Percentiles rank a stretch among this genome's conserved stretches.
Evolutionary conservation across 2,797 vertebrate species (phyloP).

Genomic region (Ctenochaetus hawaiiensis): DNA sequence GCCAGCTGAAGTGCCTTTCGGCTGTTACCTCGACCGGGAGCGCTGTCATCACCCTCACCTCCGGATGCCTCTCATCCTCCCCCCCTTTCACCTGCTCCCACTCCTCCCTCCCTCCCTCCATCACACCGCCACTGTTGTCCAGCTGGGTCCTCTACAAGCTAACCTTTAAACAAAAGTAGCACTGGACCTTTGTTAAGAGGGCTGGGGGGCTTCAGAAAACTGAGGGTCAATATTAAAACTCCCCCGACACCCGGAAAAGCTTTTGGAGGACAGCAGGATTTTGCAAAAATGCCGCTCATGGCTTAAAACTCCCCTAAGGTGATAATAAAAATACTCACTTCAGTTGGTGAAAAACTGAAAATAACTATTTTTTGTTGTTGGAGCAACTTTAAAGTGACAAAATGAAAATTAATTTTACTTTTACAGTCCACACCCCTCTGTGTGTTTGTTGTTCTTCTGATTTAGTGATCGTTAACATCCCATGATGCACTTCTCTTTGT

Average conservation of each 20-base stretch:
- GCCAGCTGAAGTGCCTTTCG: slow-evolving; percentile 58
- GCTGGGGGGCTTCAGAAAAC: slow-evolving; percentile 6
- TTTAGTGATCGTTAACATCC: not conserved
- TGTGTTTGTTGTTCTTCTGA: no score
- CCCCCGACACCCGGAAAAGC: not conserved
- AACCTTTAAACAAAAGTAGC: slow-evolving; percentile 52
- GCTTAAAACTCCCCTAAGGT: not conserved
- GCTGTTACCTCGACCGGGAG: slow-evolving; percentile 29
- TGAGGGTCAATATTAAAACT: slow-evolving; percentile 5
- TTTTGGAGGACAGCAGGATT: not conserved
- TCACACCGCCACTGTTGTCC: slow-evolving; percentile 25
- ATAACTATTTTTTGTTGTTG: not conserved
- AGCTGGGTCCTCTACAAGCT: slow-evolving; percentile 25
- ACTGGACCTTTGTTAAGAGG: slow-evolving; percentile 46
- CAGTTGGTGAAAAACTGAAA: not conserved
- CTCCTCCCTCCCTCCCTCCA: slow-evolving; percentile 31
- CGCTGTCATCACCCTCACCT: slow-evolving; percentile 56
- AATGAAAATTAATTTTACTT: not conserved
- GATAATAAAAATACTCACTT: no score
- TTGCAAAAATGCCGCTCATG: slow-evolving; percentile 4
- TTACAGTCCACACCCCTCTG: not conserved
- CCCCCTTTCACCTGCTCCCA: slow-evolving; percentile 36
- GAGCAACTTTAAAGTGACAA: not conserved
- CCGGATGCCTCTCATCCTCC: slow-evolving; percentile 47
- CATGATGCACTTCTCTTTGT: not conserved